phyloP scores from a whole-genome alignment of 1,140 invertebrate species.

The Sinonovacula constricta region DNA sequence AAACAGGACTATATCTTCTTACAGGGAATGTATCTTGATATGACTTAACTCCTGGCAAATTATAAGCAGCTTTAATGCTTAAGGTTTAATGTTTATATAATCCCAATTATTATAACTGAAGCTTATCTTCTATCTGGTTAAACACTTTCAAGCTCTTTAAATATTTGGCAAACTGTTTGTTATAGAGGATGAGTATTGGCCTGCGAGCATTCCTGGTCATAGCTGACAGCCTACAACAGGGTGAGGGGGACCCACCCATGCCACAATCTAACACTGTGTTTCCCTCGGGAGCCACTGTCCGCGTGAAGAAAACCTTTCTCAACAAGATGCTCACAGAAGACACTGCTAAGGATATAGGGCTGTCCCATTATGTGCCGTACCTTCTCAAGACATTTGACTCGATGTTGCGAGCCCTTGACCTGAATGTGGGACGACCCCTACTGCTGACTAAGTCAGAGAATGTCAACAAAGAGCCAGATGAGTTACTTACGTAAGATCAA shows the following conservation, averaged over 20 bases:
- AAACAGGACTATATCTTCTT: too few species aligned
- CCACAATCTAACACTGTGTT: slow-evolving; percentile 95
- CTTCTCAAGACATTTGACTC: slow-evolving; percentile 97
- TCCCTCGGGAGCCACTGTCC: slow-evolving; percentile 95
- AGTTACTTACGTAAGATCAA: slow-evolving; percentile 90
- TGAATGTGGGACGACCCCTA: slow-evolving; percentile 95
- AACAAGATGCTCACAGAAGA: slow-evolving; percentile 84
- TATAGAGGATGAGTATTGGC: slow-evolving; percentile 96
- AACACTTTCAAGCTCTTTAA: too few species aligned
- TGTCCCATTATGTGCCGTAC: slow-evolving; percentile 97
- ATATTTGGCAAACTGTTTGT: too few species aligned
- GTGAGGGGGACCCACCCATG: slow-evolving; percentile 98
- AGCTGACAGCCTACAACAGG: slow-evolving; percentile 98
- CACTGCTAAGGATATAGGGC: slow-evolving; percentile 95
- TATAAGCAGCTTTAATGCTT: too few species aligned
- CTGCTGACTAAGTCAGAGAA: slow-evolving; percentile 98
- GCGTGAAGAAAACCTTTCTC: slow-evolving; percentile 91
- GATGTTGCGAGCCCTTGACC: slow-evolving; percentile 96
- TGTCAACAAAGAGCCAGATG: slow-evolving; percentile 96
- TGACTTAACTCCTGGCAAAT: too few species aligned
- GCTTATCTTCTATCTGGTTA: too few species aligned
- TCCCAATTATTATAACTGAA: too few species aligned
- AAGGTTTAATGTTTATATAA: too few species aligned
- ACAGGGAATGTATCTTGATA: too few species aligned
- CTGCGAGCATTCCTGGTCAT: slow-evolving; percentile 97